A percentile compares a stretch with the other conserved stretches of the same genome.
phyloP scores from a whole-genome alignment of 2,888 invertebrate genomes.

The Helobdella robusta region DNA sequence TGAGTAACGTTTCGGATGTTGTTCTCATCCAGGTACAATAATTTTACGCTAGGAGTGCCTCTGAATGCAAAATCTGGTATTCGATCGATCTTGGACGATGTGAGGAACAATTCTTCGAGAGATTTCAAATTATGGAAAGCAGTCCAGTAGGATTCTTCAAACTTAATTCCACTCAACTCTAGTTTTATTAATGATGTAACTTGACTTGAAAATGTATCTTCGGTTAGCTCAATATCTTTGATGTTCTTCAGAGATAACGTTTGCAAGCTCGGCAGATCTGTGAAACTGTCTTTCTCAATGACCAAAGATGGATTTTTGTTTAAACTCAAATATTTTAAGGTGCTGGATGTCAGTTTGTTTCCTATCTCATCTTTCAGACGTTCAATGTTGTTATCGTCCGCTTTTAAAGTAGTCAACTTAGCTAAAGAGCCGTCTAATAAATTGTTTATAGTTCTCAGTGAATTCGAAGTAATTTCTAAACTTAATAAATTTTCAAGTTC shows the following conservation, averaged over 20 bases:
- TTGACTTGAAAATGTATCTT: slow-evolving; percentile 3
- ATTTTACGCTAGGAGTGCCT: not conserved
- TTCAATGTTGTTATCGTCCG: slow-evolving; percentile 5
- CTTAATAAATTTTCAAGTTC: not conserved
- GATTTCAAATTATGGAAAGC: slow-evolving; percentile 4
- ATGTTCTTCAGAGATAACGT: slow-evolving; percentile 8
- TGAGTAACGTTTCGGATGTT: slow-evolving; percentile 2
- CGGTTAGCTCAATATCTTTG: not conserved
- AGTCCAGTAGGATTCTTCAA: slow-evolving; percentile 1
- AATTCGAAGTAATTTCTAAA: slow-evolving; percentile 18
- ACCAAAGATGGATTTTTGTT: slow-evolving; percentile 14
- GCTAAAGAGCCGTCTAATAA: slow-evolving; percentile 9
- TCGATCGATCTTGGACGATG: not conserved
- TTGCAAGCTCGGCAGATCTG: not conserved
- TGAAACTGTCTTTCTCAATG: slow-evolving; percentile 7
- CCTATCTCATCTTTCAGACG: not conserved
- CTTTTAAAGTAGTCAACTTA: slow-evolving; percentile 2
- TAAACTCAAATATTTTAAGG: not conserved
- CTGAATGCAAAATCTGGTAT: slow-evolving; percentile 10
- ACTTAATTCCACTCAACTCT: not conserved
- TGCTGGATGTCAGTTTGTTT: not conserved
- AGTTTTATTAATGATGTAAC: not conserved
- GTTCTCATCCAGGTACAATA: slow-evolving; percentile 1
- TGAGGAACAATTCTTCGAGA: not conserved
- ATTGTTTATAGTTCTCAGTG: slow-evolving; percentile 3